phyloP scores from a whole-genome alignment of 1,140 invertebrate genomes.

The Brachionus koreanus region DNA sequence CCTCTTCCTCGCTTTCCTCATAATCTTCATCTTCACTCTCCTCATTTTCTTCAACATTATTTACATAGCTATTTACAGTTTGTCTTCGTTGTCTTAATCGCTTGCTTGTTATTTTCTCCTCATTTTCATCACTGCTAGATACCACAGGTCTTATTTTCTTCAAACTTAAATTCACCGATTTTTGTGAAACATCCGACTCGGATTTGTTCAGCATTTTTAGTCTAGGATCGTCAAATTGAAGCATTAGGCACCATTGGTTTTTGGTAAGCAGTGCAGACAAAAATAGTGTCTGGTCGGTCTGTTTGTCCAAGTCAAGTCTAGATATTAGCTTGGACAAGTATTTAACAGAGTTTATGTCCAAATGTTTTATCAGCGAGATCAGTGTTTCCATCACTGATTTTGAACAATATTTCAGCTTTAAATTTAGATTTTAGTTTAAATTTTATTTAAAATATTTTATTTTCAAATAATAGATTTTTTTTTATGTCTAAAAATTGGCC shows the following conservation, averaged over 20 bases:
- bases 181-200: not conserved
- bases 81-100: not conserved
- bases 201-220: not conserved
- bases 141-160: not conserved
- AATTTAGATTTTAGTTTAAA: constrained; percentile 24
- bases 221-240: constrained; percentile 50
- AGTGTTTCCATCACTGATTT: constrained; percentile 85
- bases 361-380: constrained; percentile 79
- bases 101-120: not conserved
- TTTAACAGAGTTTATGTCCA: constrained; percentile 77
- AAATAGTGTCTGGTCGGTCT: constrained; percentile 82
- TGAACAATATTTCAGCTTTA: constrained; percentile 78
- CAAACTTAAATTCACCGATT: not conserved
- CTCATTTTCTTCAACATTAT: constrained; percentile 41
- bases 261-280: constrained; percentile 81
- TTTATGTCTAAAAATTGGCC: too few relatives aligned
- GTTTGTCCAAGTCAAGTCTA: constrained; percentile 77
- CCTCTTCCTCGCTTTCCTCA: constrained; percentile 47
- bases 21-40: constrained; percentile 43
- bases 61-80: constrained; percentile 29
- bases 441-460: not conserved
- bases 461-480: not conserved
- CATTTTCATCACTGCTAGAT: not conserved
- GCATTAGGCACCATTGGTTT: constrained; percentile 73
- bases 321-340: constrained; percentile 79